Percentiles rank a stretch among this genome's conserved stretches.
These are phyloP conservation scores for Macrochelys suwanniensis DNA, from an alignment of 2,797 vertebrate genomes.

Conservation along the genomic window DNA sequence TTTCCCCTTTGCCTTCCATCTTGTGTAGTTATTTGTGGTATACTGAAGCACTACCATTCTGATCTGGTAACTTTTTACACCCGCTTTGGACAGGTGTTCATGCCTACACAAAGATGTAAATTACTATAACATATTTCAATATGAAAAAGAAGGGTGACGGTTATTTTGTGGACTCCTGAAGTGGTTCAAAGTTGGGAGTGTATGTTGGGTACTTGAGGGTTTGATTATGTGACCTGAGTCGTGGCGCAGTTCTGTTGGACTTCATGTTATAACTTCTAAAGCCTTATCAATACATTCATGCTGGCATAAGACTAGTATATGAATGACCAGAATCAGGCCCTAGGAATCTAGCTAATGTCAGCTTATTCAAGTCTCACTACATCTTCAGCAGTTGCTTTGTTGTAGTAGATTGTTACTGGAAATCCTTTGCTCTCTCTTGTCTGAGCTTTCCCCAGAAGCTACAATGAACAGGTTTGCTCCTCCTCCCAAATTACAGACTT, in stretches of 20 bases:
- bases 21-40: neutral
- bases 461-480: neutral
- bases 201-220: neutral
- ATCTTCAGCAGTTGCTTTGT: neutral
- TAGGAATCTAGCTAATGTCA: neutral
- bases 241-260: neutral
- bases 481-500: neutral
- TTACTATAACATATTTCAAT: neutral
- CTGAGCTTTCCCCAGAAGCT: neutral
- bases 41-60: neutral
- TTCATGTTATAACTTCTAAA: neutral
- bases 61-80: neutral
- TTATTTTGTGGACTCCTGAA: neutral
- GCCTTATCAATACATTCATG: neutral
- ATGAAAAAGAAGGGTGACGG: neutral
- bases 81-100: neutral
- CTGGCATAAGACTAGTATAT: neutral
- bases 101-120: neutral
- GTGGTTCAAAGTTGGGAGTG: neutral
- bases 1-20: neutral
- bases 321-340: neutral
- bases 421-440: neutral
- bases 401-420: neutral
- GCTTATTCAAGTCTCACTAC: neutral
- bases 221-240: neutral